Evolutionary conservation across 1,140 invertebrate species (phyloP), one percentile per base, ranked within the genome.

Genomic region (Caenorhabditis latens): DNA sequence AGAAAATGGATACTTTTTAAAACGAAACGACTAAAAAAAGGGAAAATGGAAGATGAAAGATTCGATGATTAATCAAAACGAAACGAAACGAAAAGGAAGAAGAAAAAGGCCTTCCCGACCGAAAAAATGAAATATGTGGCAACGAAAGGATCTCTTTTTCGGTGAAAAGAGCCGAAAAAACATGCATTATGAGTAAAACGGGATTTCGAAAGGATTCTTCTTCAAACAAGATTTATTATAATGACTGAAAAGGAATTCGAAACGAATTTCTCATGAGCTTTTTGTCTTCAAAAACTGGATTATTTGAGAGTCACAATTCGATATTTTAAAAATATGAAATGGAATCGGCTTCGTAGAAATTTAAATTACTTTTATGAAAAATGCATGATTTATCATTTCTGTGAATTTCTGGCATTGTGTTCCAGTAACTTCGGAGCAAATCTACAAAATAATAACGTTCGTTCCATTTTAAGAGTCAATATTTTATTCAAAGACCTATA

Each of bases 41-140:
- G 46, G 19, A 24, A n/a, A 11, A 42, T 43, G 50, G 21, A 21
- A 50, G 71, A 79, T 79, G 71, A 79, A 79, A 79, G 53, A 79
- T 79, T 79, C 71, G 46, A 79, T 79, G 71, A 79, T 79, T 79
- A 79, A 79, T 79, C 71, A 79, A 79, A 79, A 79, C 71, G 71
- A 79, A 79, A 79, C 43, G 46, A 79, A 79, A 63, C 58, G 58
- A 50, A 50, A 79, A 79, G 13, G 24, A 50, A n/a, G 24, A 16
- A 71, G 46, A 53, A 32, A 53, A 42, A 46, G 42, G 21, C 65
- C 65, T 32, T 8, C 65, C 71, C 46, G 71, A 79, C 67, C 67
- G 46, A 6, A 79, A 24, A 79, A 79, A 79, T 79, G 71, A 79
- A 79, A 50, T 79, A 79, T 79, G 71, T 79, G 71, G 46, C 21